These are phyloP conservation scores for Camponotus fellah DNA, from an alignment of 2,888 invertebrate species.

Conservation along the genomic window DNA sequence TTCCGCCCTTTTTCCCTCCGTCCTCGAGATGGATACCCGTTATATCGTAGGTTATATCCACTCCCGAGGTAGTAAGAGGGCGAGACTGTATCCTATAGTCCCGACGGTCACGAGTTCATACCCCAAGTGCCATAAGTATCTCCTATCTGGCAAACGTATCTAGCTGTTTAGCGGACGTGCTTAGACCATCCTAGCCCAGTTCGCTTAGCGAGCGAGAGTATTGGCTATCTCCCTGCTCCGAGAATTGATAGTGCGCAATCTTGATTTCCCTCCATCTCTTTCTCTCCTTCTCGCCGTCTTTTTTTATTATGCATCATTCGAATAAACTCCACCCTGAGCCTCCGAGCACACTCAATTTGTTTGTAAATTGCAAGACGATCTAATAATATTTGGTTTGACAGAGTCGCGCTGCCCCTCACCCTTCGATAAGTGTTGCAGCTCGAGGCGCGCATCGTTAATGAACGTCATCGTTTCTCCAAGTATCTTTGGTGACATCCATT, in stretches of 20 bases:
- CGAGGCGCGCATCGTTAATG: conserved; percentile 35
- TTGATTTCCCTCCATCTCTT: conserved; percentile 12
- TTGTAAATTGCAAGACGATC: conserved; percentile 49
- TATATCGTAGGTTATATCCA: conserved; percentile 65
- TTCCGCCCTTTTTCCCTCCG: conserved; percentile 3
- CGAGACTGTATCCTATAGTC: conserved; percentile 67
- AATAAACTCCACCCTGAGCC: conserved; percentile 20
- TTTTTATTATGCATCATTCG: conserved; percentile 40
- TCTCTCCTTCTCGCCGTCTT: neutral
- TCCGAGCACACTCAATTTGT: conserved; percentile 14
- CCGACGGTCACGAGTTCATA: conserved; percentile 78
- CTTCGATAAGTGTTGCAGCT: conserved; percentile 14
- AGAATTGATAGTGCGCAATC: conserved; percentile 50
- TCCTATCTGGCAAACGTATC: conserved; percentile 78
- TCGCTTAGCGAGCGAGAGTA: conserved; percentile 48
- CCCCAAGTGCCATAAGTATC: conserved; percentile 78
- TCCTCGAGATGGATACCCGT: conserved; percentile 59
- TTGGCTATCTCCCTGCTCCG: conserved; percentile 61
- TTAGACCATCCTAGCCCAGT: conserved; percentile 73
- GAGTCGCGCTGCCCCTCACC: neutral
- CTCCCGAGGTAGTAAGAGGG: conserved; percentile 50
- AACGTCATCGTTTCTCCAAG: neutral
- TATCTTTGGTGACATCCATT: neutral
- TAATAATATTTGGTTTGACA: conserved; percentile 45
- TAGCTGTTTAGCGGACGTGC: conserved; percentile 80